Conservation (phyloP, 1,140 invertebrate genomes). For the Venustaconcha ellipsiformis region DNA sequence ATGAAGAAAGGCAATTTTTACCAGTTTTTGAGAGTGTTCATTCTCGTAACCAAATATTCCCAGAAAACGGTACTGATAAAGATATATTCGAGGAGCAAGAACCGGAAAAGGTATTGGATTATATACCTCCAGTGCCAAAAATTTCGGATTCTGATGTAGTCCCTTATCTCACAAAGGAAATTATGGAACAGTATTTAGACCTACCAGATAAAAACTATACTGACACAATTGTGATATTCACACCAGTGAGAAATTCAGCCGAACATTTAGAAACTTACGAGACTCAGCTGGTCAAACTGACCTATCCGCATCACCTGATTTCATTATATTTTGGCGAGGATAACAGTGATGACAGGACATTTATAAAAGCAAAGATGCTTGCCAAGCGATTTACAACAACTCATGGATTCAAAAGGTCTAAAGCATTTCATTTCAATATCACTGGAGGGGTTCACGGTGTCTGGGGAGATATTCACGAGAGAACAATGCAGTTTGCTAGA, state of each 20-base stretch:
- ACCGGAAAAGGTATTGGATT: constrained; percentile 7
- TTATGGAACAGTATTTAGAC: constrained; percentile 35
- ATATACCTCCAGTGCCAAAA: constrained; percentile 46
- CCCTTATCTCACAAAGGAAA: constrained; percentile 28
- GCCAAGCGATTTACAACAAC: constrained; percentile 39
- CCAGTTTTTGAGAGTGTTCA: too few species aligned
- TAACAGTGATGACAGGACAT: constrained; percentile 55
- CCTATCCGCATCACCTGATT: constrained; percentile 56
- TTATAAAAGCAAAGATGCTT: constrained; percentile 35
- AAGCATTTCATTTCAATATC: constrained; percentile 47
- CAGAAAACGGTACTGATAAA: too few species aligned
- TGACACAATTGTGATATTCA: constrained; percentile 54
- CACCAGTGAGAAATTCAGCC: constrained; percentile 59
- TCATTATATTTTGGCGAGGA: constrained; percentile 64
- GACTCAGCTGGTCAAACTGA: constrained; percentile 45
- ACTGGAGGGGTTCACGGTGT: constrained; percentile 39
- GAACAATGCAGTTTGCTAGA: constrained; percentile 40
- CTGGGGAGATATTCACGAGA: constrained; percentile 45
- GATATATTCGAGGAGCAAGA: too few species aligned
- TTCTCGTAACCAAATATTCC: too few species aligned
- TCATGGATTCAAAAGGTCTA: constrained; percentile 42
- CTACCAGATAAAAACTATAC: constrained; percentile 28
- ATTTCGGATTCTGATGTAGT: constrained; percentile 45
- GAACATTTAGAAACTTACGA: constrained; percentile 40
- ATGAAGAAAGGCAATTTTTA: too few species aligned